phyloP scores from a whole-genome alignment of 2,888 invertebrate genomes.

The Hofmannophila pseudospretella region DNA sequence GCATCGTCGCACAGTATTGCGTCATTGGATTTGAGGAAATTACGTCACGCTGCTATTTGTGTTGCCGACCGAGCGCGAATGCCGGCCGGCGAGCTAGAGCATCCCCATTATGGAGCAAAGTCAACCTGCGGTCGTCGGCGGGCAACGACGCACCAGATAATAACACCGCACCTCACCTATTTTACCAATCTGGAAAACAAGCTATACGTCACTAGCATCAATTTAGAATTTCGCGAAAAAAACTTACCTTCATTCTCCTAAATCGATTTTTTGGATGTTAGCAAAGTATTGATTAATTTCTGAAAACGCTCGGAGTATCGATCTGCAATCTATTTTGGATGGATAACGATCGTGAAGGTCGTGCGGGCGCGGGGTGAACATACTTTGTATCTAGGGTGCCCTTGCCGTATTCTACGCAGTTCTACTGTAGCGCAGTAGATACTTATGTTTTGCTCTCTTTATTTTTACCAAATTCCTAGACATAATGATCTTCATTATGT shows the following conservation, averaged over 20 bases:
- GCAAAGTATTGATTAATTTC: background rate
- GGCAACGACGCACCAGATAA: constrained; percentile 32
- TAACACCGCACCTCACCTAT: constrained; percentile 31
- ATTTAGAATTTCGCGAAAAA: background rate
- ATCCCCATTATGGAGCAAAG: constrained; percentile 38
- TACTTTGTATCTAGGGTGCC: constrained; percentile 51
- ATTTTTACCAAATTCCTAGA: background rate
- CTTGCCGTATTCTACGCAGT: background rate
- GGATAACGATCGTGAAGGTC: constrained; percentile 54
- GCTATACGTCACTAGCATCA: background rate
- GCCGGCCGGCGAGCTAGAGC: constrained; percentile 17
- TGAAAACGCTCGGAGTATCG: constrained; percentile 13
- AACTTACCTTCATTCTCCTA: background rate
- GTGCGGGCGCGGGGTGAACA: constrained; percentile 48
- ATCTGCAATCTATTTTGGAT: constrained; percentile 43
- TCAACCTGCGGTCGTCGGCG: constrained; percentile 30
- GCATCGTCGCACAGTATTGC: constrained; percentile 16
- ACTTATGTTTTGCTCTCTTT: background rate
- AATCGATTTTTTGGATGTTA: no score
- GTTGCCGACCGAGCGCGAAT: constrained; percentile 13
- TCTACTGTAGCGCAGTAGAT: background rate
- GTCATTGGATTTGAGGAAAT: constrained; percentile 29
- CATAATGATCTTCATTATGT: no score
- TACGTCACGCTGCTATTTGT: constrained; percentile 31
- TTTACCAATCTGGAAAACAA: constrained; percentile 15